Evolutionary conservation across 2,797 vertebrate genomes (phyloP).

Genomic region (Furcifer pardalis): DNA sequence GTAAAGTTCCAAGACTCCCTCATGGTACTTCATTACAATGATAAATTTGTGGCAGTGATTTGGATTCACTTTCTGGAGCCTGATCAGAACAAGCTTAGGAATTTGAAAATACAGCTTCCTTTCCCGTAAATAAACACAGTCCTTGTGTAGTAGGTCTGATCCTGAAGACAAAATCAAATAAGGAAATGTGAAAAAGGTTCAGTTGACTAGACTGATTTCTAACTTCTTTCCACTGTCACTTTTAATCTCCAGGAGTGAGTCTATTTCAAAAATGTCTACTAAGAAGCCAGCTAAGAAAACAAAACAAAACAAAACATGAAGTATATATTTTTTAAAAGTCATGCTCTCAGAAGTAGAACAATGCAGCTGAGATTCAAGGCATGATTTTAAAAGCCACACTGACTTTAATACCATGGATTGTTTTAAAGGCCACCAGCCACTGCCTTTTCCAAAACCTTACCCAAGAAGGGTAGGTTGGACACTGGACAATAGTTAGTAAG

Average conservation of each 20-base stretch:
- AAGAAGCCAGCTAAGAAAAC: constrained; percentile 42
- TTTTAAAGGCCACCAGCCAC: too few relatives aligned
- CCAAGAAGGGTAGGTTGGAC: too few relatives aligned
- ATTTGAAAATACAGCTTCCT: constrained; percentile 59
- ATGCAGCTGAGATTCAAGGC: background rate
- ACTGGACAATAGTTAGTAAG: too few relatives aligned
- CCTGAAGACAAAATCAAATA: constrained; percentile 51
- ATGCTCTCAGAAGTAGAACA: constrained; percentile 40
- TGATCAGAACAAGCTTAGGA: constrained; percentile 64
- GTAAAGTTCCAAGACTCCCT: constrained; percentile 64
- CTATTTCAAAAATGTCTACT: too few relatives aligned
- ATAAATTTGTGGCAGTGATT: constrained; percentile 68
- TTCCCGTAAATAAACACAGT: constrained; percentile 56
- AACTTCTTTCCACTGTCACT: constrained; percentile 60
- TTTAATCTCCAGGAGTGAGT: constrained; percentile 59
- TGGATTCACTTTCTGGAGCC: constrained; percentile 58
- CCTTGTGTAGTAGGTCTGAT: constrained; percentile 48
- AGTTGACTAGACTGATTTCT: constrained; percentile 53
- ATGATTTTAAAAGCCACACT: too few relatives aligned
- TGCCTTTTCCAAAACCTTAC: too few relatives aligned
- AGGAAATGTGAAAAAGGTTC: constrained; percentile 39
- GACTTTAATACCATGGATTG: too few relatives aligned
- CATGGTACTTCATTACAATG: constrained; percentile 71
- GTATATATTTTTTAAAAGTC: constrained; percentile 29
- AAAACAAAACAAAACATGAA: constrained; percentile 10